Base-by-base conservation (phyloP, 2,888 invertebrate species). In the Limnephilus rhombicus region DNA sequence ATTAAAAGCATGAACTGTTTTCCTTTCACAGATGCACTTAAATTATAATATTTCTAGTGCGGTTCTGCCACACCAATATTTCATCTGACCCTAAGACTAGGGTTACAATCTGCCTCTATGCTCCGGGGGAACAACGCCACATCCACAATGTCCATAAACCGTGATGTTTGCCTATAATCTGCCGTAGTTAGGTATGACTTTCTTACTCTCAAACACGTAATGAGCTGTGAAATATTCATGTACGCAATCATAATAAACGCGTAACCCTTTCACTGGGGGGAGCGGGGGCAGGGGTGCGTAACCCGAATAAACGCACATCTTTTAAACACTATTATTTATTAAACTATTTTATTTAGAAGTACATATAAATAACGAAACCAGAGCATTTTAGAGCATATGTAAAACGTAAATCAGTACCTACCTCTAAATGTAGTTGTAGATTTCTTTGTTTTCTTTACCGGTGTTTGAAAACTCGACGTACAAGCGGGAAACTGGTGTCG, bases 221-320 rank as follows among this genome's bases (percentile, higher is more conserved):
- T 94, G 94, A 94, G 92, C 93, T 94, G 92, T 94, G 94, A 94
- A 94, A 94, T 94, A 93, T 94, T 94, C 92, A 94, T 94, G 93
- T 86, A 93, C 93, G 94, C 94, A 94, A 94, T 94, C 94, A 94
- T 94, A 94, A 94, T 94, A 94, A 94, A 94, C 94, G 91, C 92
- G 92, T 93, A 94, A 94, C 94, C 94, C 94, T 94, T 94, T 93
- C 93, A 92, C 82, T 89, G 92, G 80, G 89, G 90, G 41, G 85
- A 37, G 45, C 86, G 45, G 45, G 68, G 41, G 12, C 86, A 86
- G 86, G n/a, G 86, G 86, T 68, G n/a, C 68, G 9, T 68, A 68
- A 68, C 68, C 68, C 68, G 15, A 82, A 34, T 31, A 31, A 31
- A 82, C 82, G 31, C 82, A 82, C 5, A 68, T 68, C n/a, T 68